Conservation (phyloP, 2,888 invertebrate genomes). For the Lamellibrachia satsuma region DNA sequence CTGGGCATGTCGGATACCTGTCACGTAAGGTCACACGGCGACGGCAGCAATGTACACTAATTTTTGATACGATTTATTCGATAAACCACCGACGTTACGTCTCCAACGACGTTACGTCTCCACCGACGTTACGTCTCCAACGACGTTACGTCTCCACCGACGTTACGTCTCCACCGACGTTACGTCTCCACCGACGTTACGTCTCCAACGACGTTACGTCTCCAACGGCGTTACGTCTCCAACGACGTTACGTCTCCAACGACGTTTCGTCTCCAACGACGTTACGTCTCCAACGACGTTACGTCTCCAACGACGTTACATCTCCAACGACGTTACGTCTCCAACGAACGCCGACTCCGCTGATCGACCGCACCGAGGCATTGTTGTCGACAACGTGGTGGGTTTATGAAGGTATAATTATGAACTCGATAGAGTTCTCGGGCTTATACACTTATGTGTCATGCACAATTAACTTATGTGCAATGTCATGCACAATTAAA, state of each 20-base stretch:
- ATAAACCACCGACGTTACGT: too few species aligned
- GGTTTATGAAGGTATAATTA: slow-evolving; percentile 7
- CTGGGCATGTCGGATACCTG: background rate
- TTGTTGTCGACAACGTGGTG: background rate
- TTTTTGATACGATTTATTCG: background rate
- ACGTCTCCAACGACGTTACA: background rate
- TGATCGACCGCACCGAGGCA: background rate
- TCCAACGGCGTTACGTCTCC: too few species aligned
- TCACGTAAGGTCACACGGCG: background rate
- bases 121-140: too few species aligned
- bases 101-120: too few species aligned
- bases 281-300: too few species aligned
- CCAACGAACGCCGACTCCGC: background rate
- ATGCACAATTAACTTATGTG: background rate
- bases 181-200: too few species aligned
- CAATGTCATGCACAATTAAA: background rate
- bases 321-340: background rate
- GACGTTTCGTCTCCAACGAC: too few species aligned
- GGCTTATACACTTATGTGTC: background rate
- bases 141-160: too few species aligned
- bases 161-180: too few species aligned
- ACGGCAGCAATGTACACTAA: background rate
- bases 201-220: too few species aligned
- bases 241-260: too few species aligned
- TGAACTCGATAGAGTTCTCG: background rate